phyloP scores from a whole-genome alignment of 2,113 vertebrate genomes.

The Scatophagus argus region DNA sequence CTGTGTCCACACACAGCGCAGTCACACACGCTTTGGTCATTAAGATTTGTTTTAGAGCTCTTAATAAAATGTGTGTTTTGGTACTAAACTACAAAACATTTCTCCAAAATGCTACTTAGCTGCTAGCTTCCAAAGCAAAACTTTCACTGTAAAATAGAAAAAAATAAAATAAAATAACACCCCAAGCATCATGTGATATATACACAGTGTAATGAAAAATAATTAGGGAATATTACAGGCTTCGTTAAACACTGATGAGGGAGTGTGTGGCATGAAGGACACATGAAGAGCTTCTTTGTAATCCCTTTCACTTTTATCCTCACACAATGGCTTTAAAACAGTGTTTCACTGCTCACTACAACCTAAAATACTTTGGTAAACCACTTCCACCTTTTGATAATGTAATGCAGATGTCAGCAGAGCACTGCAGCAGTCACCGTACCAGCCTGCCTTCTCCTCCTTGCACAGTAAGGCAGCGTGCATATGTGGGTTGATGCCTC shows the following conservation, averaged over 20 bases:
- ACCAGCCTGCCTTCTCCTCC: neutral
- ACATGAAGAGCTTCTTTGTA: neutral
- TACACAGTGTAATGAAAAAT: conserved; percentile 1
- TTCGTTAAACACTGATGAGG: conserved; percentile 40
- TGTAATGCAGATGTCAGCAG: conserved; percentile 14
- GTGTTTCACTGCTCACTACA: conserved; percentile 11
- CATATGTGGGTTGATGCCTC: conserved; percentile 40
- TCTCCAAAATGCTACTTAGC: no score
- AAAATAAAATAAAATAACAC: no score
- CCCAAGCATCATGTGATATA: neutral
- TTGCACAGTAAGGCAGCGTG: neutral
- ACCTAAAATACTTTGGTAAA: neutral
- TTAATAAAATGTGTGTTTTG: no score
- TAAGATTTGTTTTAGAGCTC: no score
- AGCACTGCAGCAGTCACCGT: conserved; percentile 4
- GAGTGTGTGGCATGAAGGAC: neutral
- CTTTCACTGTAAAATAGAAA: neutral
- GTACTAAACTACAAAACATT: no score
- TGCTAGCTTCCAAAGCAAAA: neutral
- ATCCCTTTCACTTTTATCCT: neutral
- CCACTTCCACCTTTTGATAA: conserved; percentile 13
- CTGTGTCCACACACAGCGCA: no score
- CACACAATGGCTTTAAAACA: conserved; percentile 4
- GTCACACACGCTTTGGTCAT: no score
- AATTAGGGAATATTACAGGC: conserved; percentile 16